These are phyloP conservation scores for Potamarius usumacintae DNA, from an alignment of 2,113 vertebrate genomes.

Conservation along the genomic window DNA sequence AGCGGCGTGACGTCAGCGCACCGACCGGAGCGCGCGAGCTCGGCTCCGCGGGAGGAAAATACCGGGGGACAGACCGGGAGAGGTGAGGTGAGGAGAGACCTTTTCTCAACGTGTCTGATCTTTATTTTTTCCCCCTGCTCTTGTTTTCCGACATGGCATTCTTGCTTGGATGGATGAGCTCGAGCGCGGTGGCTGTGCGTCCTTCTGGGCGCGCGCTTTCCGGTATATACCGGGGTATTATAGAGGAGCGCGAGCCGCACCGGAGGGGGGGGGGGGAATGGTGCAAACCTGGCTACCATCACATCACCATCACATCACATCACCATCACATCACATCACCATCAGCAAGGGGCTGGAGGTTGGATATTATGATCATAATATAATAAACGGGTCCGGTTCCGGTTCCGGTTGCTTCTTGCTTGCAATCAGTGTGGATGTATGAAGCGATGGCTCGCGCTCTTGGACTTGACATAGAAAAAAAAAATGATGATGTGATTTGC, in stretches of 20 bases:
- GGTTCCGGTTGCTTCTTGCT: not conserved
- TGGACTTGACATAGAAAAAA: not conserved
- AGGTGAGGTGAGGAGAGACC: slow-evolving; percentile 16
- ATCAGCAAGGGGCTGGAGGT: not conserved
- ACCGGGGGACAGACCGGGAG: not conserved
- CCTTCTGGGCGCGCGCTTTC: slow-evolving; percentile 1
- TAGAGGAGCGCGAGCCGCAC: slow-evolving; percentile 14
- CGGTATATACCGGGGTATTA: slow-evolving; percentile 14
- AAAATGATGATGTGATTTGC: not conserved
- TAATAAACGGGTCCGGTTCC: not conserved
- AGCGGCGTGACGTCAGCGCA: slow-evolving; percentile 36
- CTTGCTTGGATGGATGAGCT: not conserved
- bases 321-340: not conserved
- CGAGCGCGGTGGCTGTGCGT: not conserved
- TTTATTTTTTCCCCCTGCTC: not conserved
- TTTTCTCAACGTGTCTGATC: not conserved
- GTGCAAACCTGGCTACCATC: slow-evolving; percentile 36
- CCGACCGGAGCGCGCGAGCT: slow-evolving; percentile 26
- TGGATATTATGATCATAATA: not conserved
- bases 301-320: slow-evolving; percentile 28
- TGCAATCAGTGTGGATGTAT: not conserved
- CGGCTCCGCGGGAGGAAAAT: slow-evolving; percentile 12
- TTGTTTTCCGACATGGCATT: not conserved
- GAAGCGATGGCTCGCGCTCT: not conserved
- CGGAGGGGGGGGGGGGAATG: slow-evolving; percentile 12